Conservation (phyloP, 2,113 vertebrate genomes). For the Saccopteryx leptura region DNA sequence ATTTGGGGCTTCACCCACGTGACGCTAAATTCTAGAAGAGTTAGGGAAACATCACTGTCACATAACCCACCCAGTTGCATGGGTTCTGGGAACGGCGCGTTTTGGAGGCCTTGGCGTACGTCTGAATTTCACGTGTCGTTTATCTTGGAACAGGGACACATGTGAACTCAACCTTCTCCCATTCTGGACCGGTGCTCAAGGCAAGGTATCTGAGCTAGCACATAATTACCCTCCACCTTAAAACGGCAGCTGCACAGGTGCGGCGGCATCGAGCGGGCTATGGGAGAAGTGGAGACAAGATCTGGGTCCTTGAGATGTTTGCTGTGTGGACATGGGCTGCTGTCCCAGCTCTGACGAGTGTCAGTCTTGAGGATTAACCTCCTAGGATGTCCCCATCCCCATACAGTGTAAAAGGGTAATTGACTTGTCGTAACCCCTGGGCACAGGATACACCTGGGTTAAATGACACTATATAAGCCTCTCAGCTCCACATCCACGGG, state of each 20-base stretch:
- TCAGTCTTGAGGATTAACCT: not conserved
- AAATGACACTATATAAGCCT: accelerated
- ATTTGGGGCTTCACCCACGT: accelerated
- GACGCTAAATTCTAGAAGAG: not conserved
- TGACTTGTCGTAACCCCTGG: not conserved
- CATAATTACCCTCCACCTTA: not conserved
- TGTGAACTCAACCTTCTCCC: not conserved
- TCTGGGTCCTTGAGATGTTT: not conserved
- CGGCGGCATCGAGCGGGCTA: accelerated
- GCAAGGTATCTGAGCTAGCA: not conserved
- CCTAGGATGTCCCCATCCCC: not conserved
- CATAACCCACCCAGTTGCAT: too few species aligned
- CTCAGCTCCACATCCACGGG: not conserved
- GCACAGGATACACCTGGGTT: not conserved
- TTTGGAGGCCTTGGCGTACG: not conserved
- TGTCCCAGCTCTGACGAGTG: not conserved
- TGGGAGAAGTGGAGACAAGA: not conserved
- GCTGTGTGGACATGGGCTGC: not conserved
- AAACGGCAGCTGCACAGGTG: too few species aligned
- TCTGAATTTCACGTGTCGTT: not conserved
- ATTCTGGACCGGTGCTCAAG: not conserved
- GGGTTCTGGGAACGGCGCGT: not conserved
- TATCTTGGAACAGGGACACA: not conserved
- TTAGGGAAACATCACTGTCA: accelerated
- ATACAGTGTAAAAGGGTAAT: not conserved